These are phyloP conservation scores for Drosophila eohydei DNA, from an alignment of 2,888 invertebrate genomes.

Conservation along the genomic window DNA sequence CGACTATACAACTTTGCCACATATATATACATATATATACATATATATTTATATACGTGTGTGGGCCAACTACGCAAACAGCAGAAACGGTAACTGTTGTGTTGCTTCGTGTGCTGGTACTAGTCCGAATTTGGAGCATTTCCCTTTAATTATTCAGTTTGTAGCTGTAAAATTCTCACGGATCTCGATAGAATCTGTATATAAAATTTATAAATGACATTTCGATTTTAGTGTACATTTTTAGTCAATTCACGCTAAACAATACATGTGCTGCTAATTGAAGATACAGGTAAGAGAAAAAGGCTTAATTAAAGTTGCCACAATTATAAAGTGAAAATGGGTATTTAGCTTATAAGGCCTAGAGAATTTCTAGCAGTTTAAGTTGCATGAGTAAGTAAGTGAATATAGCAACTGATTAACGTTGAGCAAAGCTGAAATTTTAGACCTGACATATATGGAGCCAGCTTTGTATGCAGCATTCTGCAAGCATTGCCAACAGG, in stretches of 20 bases:
- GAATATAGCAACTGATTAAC: background rate
- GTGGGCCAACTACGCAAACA: slow-evolving; percentile 37
- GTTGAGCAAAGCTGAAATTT: background rate
- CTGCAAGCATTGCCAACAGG: background rate
- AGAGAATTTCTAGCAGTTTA: background rate
- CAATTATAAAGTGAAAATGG: background rate
- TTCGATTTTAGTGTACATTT: background rate
- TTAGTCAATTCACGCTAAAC: slow-evolving; percentile 1
- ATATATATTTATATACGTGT: background rate
- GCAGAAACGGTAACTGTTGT: slow-evolving; percentile 52
- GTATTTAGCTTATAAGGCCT: background rate
- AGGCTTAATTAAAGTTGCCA: background rate
- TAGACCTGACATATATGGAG: background rate
- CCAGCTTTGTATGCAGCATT: background rate
- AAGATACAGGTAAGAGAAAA: background rate
- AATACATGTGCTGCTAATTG: background rate
- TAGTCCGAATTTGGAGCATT: slow-evolving; percentile 11
- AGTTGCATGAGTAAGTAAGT: background rate
- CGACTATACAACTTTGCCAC: slow-evolving; percentile 36
- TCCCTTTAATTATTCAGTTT: slow-evolving; percentile 23
- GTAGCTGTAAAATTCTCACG: slow-evolving; percentile 1
- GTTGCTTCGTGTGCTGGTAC: slow-evolving; percentile 21
- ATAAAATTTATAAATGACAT: slow-evolving; percentile 1
- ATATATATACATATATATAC: slow-evolving; percentile 3
- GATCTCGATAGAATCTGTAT: background rate